Conservation (phyloP, 1,140 invertebrate genomes). For the Mamestra configurata region DNA sequence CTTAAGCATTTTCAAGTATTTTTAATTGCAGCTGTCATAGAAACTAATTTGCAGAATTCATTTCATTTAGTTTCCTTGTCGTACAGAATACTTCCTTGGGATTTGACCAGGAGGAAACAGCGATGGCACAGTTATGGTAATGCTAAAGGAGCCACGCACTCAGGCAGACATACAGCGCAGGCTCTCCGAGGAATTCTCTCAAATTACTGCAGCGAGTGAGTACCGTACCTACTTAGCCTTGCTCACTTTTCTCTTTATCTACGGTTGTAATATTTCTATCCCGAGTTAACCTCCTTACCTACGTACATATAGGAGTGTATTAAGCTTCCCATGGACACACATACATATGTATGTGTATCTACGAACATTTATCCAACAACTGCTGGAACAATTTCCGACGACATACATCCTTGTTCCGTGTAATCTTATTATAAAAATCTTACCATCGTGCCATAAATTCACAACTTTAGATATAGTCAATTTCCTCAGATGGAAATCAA, state of each 20-base stretch:
- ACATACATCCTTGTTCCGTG: not conserved
- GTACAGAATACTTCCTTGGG: conserved; percentile 12
- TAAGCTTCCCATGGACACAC: conserved; percentile 10
- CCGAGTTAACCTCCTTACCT: conserved; percentile 36
- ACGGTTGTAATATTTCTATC: conserved; percentile 46
- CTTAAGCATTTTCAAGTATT: not conserved
- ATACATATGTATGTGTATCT: not conserved
- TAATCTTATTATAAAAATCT: conserved; percentile 29
- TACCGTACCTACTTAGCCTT: conserved; percentile 42
- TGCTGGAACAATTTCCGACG: conserved; percentile 26
- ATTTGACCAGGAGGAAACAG: conserved; percentile 43
- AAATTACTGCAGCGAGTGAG: conserved; percentile 48
- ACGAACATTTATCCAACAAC: conserved; percentile 22
- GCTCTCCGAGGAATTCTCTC: conserved; percentile 45
- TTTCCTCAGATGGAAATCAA: not conserved
- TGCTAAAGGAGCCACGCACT: conserved; percentile 44
- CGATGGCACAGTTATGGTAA: conserved; percentile 44
- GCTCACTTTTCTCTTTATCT: conserved; percentile 50
- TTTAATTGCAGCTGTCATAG: not conserved
- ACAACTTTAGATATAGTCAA: not conserved
- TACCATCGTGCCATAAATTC: not conserved
- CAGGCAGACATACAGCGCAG: conserved; percentile 30
- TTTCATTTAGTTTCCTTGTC: conserved; percentile 33
- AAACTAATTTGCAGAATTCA: not conserved
- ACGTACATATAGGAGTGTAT: conserved; percentile 18